phyloP scores from a whole-genome alignment of 2,113 vertebrate species.

The Procavia capensis region DNA sequence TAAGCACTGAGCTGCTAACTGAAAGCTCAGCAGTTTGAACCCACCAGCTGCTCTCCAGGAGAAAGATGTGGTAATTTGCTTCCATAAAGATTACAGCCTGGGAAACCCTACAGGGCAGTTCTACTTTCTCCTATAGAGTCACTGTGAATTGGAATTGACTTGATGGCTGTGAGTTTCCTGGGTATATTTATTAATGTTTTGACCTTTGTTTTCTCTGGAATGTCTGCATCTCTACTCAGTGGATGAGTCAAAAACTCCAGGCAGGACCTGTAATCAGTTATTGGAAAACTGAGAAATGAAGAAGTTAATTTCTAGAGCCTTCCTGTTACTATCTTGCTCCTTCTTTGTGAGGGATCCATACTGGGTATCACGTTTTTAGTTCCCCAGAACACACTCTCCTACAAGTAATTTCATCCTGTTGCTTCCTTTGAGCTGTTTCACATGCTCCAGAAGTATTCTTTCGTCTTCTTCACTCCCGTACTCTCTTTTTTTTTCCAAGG shows the following conservation, averaged over 20 bases:
- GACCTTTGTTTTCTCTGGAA: neutral
- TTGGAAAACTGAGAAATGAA: neutral
- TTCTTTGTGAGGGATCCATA: neutral
- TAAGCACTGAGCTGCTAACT: too few species aligned
- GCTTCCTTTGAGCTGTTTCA: neutral
- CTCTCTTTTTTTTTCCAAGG: neutral
- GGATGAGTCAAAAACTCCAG: neutral
- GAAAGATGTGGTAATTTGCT: too few species aligned
- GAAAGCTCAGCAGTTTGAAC: too few species aligned
- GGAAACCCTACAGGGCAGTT: too few species aligned
- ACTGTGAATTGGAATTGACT: too few species aligned
- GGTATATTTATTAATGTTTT: too few species aligned
- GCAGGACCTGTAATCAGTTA: neutral
- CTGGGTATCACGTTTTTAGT: neutral
- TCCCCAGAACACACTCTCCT: neutral
- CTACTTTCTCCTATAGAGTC: too few species aligned
- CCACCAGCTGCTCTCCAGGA: too few species aligned
- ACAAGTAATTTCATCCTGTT: fast-evolving
- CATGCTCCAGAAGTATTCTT: neutral
- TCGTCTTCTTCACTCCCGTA: neutral
- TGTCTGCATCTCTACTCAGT: neutral
- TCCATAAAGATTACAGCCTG: too few species aligned
- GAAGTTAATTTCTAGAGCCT: neutral
- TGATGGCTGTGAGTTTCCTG: too few species aligned
- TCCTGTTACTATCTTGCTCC: neutral